These are phyloP conservation scores for Brachyhypopomus gauderio DNA, from an alignment of 2,113 vertebrate species.

Conservation along the genomic window DNA sequence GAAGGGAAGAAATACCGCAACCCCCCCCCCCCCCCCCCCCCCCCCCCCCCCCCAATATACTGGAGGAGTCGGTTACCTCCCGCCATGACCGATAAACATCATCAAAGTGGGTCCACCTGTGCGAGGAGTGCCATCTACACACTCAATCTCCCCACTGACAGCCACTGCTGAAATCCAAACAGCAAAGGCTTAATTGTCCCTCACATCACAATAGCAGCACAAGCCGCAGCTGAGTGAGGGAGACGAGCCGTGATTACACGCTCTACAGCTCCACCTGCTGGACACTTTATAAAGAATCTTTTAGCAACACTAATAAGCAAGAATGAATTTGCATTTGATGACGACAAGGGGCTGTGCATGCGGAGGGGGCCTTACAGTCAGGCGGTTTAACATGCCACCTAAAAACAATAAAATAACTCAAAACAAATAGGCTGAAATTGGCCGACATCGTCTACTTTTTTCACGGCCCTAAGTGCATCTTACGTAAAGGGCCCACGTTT, in stretches of 20 bases:
- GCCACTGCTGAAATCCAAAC: constrained; percentile 41
- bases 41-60: neutral
- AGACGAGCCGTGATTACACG: constrained; percentile 25
- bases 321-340: neutral
- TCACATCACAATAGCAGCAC: constrained; percentile 41
- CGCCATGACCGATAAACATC: constrained; percentile 23
- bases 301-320: neutral
- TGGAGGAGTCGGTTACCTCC: constrained; percentile 28
- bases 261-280: constrained; percentile 61
- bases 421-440: too few species aligned
- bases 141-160: constrained; percentile 47
- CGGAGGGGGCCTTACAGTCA: neutral
- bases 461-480: too few species aligned
- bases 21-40: neutral
- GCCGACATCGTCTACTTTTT: too few species aligned
- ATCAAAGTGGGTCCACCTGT: constrained; percentile 42
- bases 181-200: constrained; percentile 27
- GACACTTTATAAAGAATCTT: neutral
- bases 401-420: neutral
- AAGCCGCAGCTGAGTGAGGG: neutral
- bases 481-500: too few species aligned
- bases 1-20: constrained; percentile 5
- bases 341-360: neutral
- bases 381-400: neutral
- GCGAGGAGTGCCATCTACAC: constrained; percentile 38